phyloP scores from a whole-genome alignment of 2,797 vertebrate genomes.

The Melanotaenia nigrans region DNA sequence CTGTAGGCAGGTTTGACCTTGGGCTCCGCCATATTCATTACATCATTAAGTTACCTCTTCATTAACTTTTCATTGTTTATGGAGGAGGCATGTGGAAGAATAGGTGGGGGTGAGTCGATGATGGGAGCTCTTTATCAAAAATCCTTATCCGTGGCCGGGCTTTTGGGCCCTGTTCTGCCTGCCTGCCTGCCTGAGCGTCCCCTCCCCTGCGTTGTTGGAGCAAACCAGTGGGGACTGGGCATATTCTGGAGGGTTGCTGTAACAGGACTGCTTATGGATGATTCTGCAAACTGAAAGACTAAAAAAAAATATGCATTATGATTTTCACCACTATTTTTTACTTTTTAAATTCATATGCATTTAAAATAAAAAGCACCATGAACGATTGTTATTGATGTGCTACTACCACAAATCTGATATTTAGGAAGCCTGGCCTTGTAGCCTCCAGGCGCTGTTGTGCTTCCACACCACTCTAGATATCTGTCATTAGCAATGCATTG shows the following conservation, averaged over 20 bases:
- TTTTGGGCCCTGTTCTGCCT: slow-evolving; percentile 37
- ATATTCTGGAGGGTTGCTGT: not conserved
- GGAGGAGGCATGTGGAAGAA: slow-evolving; percentile 70
- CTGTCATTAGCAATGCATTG: slow-evolving; percentile 83
- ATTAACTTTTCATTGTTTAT: slow-evolving; percentile 91
- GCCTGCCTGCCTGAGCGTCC: slow-evolving; percentile 16
- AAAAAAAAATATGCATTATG: not conserved
- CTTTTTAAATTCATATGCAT: slow-evolving; percentile 6
- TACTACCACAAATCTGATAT: slow-evolving; percentile 47
- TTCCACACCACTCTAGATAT: slow-evolving; percentile 74
- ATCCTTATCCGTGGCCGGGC: slow-evolving; percentile 43
- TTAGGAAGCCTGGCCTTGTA: slow-evolving; percentile 66
- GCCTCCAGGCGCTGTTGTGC: slow-evolving; percentile 64
- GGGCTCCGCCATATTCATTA: slow-evolving; percentile 86
- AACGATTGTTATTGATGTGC: slow-evolving; percentile 21
- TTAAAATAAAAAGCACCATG: slow-evolving; percentile 16
- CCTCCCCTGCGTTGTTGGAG: slow-evolving; percentile 15
- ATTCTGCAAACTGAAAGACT: slow-evolving; percentile 13
- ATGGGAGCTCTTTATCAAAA: slow-evolving; percentile 52
- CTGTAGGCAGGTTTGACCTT: slow-evolving; percentile 83
- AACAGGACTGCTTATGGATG: slow-evolving; percentile 5
- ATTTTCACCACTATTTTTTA: not conserved
- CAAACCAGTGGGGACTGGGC: not conserved
- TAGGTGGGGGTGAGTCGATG: slow-evolving; percentile 35
- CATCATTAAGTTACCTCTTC: slow-evolving; percentile 90